Base-by-base conservation (phyloP, 2,797 vertebrate genomes). In the Remorina albescens region DNA sequence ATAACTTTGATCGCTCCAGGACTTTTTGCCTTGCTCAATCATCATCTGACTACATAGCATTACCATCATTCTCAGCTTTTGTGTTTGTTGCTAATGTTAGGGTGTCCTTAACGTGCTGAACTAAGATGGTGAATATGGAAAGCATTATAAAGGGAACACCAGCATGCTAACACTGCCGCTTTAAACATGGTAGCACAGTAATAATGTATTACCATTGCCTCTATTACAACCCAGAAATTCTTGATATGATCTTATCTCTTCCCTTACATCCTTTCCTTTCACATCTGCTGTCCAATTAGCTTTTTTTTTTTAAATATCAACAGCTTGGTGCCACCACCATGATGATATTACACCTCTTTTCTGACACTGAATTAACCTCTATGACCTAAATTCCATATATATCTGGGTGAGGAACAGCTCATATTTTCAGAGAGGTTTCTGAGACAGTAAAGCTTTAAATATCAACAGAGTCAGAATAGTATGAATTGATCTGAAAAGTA, bases 311-410 rank as follows among this genome's bases (percentile, higher is more conserved):
- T 36, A 8, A 8, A 13, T 39, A 8, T 56, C 8, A 30, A 56
- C 44, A 36, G 10, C 26, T 39, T 30, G 4, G 47, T 3, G 1
- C 25, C 11, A 25, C 26, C 8, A 5, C 26, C 8, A 8, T 36
- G 39, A 68, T 56, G 39, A 67, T 37, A 59, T 57, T n/a, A 16
- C 10, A 8, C 16, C 2, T 74, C 26, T 44, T 55, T 32, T 19
- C 62, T 51, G 23, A 61, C 25, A 37, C 56, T 54, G 47, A 75
- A 62, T 67, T 65, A 72, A 41, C 56, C 42, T 55, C 21, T 47
- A 0, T 67, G 46, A 68, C 54, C 57, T 69, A 23, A 64, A 39
- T 32, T 18, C 32, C n/a, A 57, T n/a, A 50, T 28, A 28, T 42
- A 60, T 16, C 12, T 37, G 19, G 19, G 11, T 25, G 28, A 6